These are phyloP conservation scores for Ceratosolen solmsi DNA, from an alignment of 1,140 invertebrate genomes.

Conservation along the genomic window DNA sequence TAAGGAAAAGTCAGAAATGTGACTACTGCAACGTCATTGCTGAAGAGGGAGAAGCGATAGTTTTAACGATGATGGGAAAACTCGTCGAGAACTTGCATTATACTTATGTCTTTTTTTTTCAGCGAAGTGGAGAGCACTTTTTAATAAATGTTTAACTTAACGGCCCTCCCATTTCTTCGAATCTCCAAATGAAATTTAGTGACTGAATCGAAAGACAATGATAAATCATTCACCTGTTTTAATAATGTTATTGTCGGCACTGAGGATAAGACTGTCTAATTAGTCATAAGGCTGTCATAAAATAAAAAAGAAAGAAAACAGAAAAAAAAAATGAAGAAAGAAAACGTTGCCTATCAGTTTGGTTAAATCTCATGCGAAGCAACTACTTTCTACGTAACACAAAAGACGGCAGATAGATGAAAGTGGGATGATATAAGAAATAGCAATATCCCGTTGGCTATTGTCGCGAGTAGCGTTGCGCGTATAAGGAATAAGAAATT, in stretches of 20 bases:
- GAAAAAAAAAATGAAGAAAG: background rate
- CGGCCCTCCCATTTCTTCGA: too few relatives aligned
- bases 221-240: too few relatives aligned
- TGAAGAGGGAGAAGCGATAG: background rate
- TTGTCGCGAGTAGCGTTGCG: slow-evolving; percentile 7
- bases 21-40: too few relatives aligned
- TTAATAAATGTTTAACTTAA: background rate
- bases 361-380: slow-evolving; percentile 15
- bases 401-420: slow-evolving; percentile 27
- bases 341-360: background rate
- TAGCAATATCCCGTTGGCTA: slow-evolving; percentile 45
- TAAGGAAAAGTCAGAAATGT: too few relatives aligned
- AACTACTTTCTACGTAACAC: slow-evolving; percentile 5
- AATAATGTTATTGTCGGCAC: too few relatives aligned
- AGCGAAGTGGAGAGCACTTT: background rate
- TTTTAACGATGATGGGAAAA: background rate
- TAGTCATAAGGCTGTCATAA: background rate
- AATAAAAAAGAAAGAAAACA: background rate
- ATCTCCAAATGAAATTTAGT: too few relatives aligned
- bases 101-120: too few relatives aligned
- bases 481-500: slow-evolving; percentile 54
- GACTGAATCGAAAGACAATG: too few relatives aligned
- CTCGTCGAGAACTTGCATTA: too few relatives aligned
- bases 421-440: slow-evolving; percentile 41
- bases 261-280: background rate